These are phyloP conservation scores for Julus scandinavius DNA, from an alignment of 2,888 invertebrate species.

Conservation along the genomic window DNA sequence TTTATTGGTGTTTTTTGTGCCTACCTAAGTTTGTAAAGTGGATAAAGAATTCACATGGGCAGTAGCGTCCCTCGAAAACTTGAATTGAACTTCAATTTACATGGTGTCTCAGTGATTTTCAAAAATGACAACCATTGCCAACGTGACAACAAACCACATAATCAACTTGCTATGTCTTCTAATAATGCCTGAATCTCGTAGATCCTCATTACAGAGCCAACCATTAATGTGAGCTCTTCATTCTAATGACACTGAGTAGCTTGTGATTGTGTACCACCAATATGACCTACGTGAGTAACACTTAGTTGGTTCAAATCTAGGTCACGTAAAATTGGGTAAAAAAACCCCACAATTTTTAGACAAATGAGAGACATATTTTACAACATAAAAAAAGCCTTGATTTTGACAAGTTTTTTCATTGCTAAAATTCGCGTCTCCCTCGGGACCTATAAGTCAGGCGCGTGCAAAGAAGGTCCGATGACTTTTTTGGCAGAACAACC, in stretches of 20 bases:
- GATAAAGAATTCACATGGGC: no score
- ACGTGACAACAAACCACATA: no score
- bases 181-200: neutral
- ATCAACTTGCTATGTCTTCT: no score
- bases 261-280: no score
- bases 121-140: no score
- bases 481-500: neutral
- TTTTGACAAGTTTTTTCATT: neutral
- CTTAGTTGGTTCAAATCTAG: constrained; percentile 23
- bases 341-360: neutral
- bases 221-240: neutral
- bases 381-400: neutral
- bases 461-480: constrained; percentile 22
- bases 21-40: no score
- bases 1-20: neutral
- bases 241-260: neutral
- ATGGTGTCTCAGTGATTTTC: no score
- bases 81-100: no score
- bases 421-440: neutral
- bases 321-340: neutral
- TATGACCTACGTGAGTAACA: neutral
- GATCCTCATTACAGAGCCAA: neutral
- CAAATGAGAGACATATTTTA: neutral
- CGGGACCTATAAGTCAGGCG: constrained; percentile 5
- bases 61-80: no score